Evolutionary conservation across 1,140 invertebrate species (phyloP), one percentile per base, ranked within the genome.

Genomic region (Drosophila sulfurigaster): DNA sequence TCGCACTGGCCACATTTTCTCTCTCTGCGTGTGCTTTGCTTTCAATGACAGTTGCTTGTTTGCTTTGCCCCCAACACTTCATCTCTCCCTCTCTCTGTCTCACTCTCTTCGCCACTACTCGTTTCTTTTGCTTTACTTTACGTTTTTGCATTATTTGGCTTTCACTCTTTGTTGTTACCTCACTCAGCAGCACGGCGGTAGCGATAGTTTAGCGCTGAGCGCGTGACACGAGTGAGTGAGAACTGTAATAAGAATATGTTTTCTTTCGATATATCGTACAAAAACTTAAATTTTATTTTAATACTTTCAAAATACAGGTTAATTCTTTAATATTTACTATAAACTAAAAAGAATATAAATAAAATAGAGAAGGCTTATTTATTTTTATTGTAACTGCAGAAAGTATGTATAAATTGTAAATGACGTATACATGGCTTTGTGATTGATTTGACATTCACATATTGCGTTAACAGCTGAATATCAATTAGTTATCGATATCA

Each of bases 81-180:
- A 25, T 25, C 38, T 54, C 48, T 43, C 1, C 41, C 30, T 16
- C 51, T 49, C 74, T 56, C 41, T 66, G 0, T 54, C 74, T 56
- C 45, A 56, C 30, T 15, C 46, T 54, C 46, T 49, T 25, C 3
- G 20, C 1, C 45, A 6, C 20, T 59, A 8, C 41, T 54, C 35
- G 5, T 48, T 58, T 52, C 28, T 57, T 57, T 56, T 56, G 30
- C 63, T 66, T 75, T 63, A 28, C 49, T 57, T 77, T 64, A 38
- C 48, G 48, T 74, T 74, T 68, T 62, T 59, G 54, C 77, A 69
- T 83, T 80, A 66, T 58, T 60, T 60, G 71, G 48, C 49, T 74
- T 67, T 78, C 74, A 74, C 74, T 83, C 52, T 77, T 74, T 77
- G 54, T 64, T 71, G 69, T 80, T 76, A 68, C 69, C 63, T 74